phyloP scores from a whole-genome alignment of 2,888 invertebrate species.

The Caenorhabditis virilis region DNA sequence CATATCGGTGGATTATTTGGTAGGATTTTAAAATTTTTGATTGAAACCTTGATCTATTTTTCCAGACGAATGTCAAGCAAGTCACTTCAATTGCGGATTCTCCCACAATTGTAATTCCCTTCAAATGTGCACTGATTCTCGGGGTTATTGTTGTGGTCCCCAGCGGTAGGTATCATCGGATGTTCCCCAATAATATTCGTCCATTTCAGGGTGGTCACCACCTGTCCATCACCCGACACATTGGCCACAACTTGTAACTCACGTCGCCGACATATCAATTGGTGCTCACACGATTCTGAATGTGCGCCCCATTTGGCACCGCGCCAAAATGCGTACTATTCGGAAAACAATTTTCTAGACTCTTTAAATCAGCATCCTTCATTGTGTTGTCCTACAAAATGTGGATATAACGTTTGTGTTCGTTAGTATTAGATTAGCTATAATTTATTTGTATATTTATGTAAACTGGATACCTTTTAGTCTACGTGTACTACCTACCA shows the following conservation, averaged over 20 bases:
- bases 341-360: constrained; percentile 8
- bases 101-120: constrained; percentile 15
- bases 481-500: too few relatives aligned
- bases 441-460: constrained; percentile 4
- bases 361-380: constrained; percentile 10
- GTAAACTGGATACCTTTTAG: constrained; percentile 1
- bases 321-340: constrained; percentile 16
- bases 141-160: constrained; percentile 29
- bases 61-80: constrained; percentile 17
- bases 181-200: too few relatives aligned
- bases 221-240: constrained; percentile 18
- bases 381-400: constrained; percentile 31
- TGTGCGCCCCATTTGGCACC: constrained; percentile 33
- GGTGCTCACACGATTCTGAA: constrained; percentile 21
- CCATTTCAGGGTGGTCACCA: not conserved
- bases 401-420: constrained; percentile 33
- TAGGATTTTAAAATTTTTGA: not conserved
- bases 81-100: constrained; percentile 15
- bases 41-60: constrained; percentile 7
- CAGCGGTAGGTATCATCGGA: too few relatives aligned
- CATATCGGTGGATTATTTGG: too few relatives aligned
- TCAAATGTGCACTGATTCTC: constrained; percentile 24
- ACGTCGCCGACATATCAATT: constrained; percentile 23
- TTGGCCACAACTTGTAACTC: constrained; percentile 15
- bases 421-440: constrained; percentile 6